These are phyloP conservation scores for Drosophila mojavensis DNA, from an alignment of 1,140 invertebrate species.

Conservation along the genomic window DNA sequence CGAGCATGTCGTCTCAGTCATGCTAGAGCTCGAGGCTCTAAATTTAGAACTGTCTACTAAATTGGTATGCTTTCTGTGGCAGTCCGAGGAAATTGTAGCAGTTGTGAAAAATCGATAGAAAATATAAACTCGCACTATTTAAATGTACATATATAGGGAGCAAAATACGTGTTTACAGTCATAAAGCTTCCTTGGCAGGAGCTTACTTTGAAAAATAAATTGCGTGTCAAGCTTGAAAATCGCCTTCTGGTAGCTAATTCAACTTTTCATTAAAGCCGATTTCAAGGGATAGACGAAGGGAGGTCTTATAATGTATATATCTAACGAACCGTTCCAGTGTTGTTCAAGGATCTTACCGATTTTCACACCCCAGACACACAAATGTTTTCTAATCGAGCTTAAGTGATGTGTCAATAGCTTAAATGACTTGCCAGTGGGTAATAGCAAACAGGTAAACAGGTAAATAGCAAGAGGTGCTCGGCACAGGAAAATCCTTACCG, in stretches of 20 bases:
- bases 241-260: slow-evolving; percentile 6
- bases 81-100: slow-evolving; percentile 12
- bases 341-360: too few species aligned
- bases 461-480: not conserved
- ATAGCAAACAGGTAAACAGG: not conserved
- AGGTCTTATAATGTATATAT: too few species aligned
- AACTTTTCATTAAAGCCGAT: not conserved
- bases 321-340: too few species aligned
- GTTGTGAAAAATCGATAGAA: slow-evolving; percentile 30
- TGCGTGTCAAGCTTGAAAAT: slow-evolving; percentile 43
- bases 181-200: slow-evolving; percentile 13
- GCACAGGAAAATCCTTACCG: not conserved
- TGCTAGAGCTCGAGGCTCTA: not conserved
- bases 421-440: not conserved
- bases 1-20: not conserved
- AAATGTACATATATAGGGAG: not conserved
- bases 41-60: slow-evolving; percentile 5
- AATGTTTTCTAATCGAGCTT: slow-evolving; percentile 1
- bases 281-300: too few species aligned
- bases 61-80: slow-evolving; percentile 13
- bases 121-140: slow-evolving; percentile 2
- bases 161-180: not conserved
- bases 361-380: too few species aligned
- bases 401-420: slow-evolving; percentile 2
- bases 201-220: slow-evolving; percentile 27